These are phyloP conservation scores for Eospalax fontanierii DNA, from an alignment of 2,797 vertebrate species.

Conservation along the genomic window DNA sequence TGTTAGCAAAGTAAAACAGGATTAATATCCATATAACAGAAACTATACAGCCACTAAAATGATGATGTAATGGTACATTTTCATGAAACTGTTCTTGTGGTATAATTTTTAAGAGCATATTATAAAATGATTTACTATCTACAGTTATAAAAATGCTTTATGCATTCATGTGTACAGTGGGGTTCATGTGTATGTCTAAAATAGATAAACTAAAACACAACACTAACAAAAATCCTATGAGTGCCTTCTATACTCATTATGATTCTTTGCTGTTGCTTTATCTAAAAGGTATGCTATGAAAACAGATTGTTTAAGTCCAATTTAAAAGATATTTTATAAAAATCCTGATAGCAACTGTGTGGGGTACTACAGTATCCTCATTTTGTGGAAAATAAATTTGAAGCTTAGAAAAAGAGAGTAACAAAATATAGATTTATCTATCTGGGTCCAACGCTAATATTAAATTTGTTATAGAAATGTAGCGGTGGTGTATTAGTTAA, in stretches of 20 bases:
- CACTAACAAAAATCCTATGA: background rate
- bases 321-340: background rate
- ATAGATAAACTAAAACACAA: constrained; percentile 42
- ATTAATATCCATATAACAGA: constrained; percentile 38
- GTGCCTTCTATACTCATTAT: constrained; percentile 1
- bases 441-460: background rate
- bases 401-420: background rate
- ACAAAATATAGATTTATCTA: constrained; percentile 5
- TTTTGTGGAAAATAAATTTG: background rate
- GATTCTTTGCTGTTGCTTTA: constrained; percentile 35
- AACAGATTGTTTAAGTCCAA: background rate
- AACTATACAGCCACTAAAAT: constrained; percentile 47
- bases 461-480: background rate
- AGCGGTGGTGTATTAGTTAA: background rate
- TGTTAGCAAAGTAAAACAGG: constrained; percentile 52
- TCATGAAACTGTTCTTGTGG: constrained; percentile 39
- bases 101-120: constrained; percentile 1
- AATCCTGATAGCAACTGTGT: background rate
- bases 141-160: background rate
- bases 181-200: background rate
- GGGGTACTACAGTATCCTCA: background rate
- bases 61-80: background rate
- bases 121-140: background rate
- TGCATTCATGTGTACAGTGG: background rate
- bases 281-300: constrained; percentile 22